Conservation (phyloP, 1,140 invertebrate genomes). For the Archegozetes longisetosus region DNA sequence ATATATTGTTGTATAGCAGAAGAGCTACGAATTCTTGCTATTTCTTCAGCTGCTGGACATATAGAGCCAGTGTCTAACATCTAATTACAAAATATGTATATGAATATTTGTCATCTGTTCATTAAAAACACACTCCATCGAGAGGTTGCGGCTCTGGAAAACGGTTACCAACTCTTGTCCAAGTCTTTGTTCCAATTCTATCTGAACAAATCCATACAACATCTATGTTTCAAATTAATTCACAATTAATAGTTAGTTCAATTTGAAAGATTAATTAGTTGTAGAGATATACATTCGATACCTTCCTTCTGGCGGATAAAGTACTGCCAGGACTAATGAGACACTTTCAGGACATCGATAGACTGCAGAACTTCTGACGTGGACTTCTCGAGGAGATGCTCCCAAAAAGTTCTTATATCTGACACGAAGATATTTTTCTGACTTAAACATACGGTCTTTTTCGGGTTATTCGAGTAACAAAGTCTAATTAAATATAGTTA, state of each 20-base stretch:
- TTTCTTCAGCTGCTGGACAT: constrained; percentile 8
- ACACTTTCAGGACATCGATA: constrained; percentile 14
- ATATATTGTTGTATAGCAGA: neutral
- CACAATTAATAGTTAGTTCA: neutral
- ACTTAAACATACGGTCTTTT: constrained; percentile 15
- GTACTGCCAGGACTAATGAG: constrained; percentile 6
- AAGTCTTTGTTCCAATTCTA: constrained; percentile 17
- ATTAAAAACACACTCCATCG: constrained; percentile 1
- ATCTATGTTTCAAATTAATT: too few species aligned
- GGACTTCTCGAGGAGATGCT: neutral
- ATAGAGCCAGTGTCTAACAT: constrained; percentile 10
- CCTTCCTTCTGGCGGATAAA: constrained; percentile 11
- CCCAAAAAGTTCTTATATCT: constrained; percentile 13
- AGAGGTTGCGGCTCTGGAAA: constrained; percentile 2
- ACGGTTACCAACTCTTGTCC: constrained; percentile 11
- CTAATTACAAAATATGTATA: neutral
- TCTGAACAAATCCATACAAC: neutral
- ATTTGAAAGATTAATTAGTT: too few species aligned
- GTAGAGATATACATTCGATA: too few species aligned
- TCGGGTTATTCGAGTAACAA: neutral
- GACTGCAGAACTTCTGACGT: constrained; percentile 7
- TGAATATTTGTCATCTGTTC: neutral
- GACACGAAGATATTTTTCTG: constrained; percentile 12
- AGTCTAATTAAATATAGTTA: neutral
- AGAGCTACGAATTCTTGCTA: neutral